Evolutionary conservation across 2,797 vertebrate genomes (phyloP).

Genomic region (Gallinago nigripennis): DNA sequence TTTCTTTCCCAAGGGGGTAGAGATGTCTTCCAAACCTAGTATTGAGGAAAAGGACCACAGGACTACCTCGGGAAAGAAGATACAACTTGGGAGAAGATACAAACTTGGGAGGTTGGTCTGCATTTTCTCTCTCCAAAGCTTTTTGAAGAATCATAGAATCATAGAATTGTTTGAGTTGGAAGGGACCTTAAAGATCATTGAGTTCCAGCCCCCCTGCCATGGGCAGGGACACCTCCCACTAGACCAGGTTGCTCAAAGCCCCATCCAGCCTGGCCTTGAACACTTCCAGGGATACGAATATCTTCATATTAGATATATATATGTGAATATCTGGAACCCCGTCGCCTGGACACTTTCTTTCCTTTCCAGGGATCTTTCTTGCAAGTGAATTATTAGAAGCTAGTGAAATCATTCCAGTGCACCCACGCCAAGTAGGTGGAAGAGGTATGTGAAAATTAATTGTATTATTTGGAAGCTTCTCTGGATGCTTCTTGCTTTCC

Average conservation of each 20-base stretch:
- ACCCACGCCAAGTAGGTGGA: neutral
- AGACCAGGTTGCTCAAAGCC: too few species aligned
- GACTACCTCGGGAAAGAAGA: neutral
- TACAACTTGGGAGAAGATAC: neutral
- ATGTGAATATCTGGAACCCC: neutral
- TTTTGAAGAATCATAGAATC: neutral
- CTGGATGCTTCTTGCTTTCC: neutral
- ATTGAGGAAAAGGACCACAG: neutral
- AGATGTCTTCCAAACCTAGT: neutral
- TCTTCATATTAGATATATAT: too few species aligned
- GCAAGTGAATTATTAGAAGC: neutral
- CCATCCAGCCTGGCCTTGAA: too few species aligned
- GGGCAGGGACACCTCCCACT: too few species aligned
- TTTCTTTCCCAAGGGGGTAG: neutral
- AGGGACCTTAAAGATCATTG: too few species aligned
- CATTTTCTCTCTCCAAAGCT: neutral
- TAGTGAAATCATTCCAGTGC: neutral
- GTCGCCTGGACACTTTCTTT: neutral
- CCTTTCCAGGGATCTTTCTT: neutral
- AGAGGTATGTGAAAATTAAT: neutral
- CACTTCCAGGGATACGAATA: neutral
- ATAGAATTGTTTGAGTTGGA: too few species aligned
- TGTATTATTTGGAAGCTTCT: neutral
- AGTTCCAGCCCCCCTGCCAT: too few species aligned
- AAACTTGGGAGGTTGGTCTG: neutral